phyloP scores from a whole-genome alignment of 2,888 invertebrate species.

The Griposia aprilina region DNA sequence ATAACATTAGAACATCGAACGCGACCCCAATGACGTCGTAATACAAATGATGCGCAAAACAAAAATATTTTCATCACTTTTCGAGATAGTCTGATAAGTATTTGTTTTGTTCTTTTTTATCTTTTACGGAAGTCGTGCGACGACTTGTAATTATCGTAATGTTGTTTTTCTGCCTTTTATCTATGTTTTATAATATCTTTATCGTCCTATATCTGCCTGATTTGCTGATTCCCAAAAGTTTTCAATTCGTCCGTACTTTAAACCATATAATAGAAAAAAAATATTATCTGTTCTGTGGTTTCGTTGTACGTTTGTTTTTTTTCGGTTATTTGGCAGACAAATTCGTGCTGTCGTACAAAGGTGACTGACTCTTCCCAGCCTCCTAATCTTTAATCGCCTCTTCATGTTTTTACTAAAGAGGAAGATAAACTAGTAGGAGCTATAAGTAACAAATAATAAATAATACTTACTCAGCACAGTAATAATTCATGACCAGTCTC shows the following conservation, averaged over 20 bases:
- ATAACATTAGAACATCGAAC: constrained; percentile 29
- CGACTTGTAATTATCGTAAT: neutral
- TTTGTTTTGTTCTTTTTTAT: constrained; percentile 22
- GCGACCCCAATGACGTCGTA: constrained; percentile 48
- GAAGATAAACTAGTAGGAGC: neutral
- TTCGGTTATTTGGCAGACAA: neutral
- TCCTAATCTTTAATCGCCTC: neutral
- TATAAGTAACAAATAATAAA: constrained; percentile 2
- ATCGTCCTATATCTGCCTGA: neutral
- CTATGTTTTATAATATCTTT: neutral
- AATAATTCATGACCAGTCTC: too few relatives aligned
- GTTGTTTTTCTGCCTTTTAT: neutral
- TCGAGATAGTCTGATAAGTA: neutral
- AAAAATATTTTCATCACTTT: constrained; percentile 1
- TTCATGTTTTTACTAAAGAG: neutral
- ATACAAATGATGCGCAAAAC: constrained; percentile 14
- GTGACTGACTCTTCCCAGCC: neutral
- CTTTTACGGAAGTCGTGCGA: constrained; percentile 15
- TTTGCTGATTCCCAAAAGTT: neutral
- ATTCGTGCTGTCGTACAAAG: neutral
- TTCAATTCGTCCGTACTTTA: neutral
- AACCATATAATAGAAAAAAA: neutral
- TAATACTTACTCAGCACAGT: neutral
- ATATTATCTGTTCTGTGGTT: neutral
- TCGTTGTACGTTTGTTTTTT: neutral